phyloP scores from a whole-genome alignment of 2,888 invertebrate species.

The Lasioglossum zephyrum region DNA sequence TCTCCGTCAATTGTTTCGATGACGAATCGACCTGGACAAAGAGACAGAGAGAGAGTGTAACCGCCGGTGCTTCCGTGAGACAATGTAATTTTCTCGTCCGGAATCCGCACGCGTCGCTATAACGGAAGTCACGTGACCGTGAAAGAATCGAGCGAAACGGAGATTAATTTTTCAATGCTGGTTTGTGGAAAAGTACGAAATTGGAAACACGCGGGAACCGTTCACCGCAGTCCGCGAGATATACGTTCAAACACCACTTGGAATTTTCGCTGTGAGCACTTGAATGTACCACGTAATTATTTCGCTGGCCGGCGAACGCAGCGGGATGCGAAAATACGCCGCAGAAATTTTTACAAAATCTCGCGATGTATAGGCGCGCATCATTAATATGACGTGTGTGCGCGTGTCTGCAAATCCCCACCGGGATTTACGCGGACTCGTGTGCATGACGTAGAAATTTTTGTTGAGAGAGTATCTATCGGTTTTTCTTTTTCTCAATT shows the following conservation, averaged over 20 bases:
- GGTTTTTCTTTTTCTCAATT: background rate
- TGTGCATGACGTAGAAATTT: background rate
- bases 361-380: background rate
- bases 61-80: background rate
- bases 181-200: constrained; percentile 19
- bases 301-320: constrained; percentile 4
- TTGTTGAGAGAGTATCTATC: background rate
- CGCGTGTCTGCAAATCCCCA: background rate
- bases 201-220: constrained; percentile 27
- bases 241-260: constrained; percentile 27
- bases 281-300: constrained; percentile 41
- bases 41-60: background rate
- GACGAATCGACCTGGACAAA: background rate
- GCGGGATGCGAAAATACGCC: constrained; percentile 18
- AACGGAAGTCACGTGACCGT: background rate
- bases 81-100: background rate
- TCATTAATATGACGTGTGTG: background rate
- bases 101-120: background rate
- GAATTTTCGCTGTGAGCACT: constrained; percentile 29
- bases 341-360: constrained; percentile 21
- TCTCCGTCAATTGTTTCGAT: constrained; percentile 4
- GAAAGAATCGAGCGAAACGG: background rate
- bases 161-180: constrained; percentile 42
- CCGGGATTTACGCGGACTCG: background rate
- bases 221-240: background rate